phyloP scores from a whole-genome alignment of 2,113 vertebrate genomes.

The Excalfactoria chinensis region DNA sequence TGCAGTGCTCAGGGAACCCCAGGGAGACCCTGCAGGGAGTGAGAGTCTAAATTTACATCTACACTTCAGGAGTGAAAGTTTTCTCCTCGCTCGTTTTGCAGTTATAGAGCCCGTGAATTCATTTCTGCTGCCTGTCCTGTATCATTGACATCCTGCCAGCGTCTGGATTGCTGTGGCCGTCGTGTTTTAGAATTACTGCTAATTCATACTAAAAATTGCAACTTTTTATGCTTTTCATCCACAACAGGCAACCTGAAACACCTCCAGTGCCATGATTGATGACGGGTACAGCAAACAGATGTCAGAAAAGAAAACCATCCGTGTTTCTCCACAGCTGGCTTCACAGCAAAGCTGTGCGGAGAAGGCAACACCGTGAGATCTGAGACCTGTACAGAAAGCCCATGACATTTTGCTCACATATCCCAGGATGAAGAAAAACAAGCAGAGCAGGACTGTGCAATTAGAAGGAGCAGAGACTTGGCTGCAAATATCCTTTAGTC shows the following conservation, averaged over 20 bases:
- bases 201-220: not conserved
- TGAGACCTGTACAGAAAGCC: conserved; percentile 32
- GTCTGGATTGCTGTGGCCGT: not conserved
- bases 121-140: not conserved
- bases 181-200: not conserved
- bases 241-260: conserved; percentile 18
- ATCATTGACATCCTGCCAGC: not conserved
- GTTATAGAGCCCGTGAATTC: not conserved
- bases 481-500: conserved; percentile 13
- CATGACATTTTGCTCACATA: conserved; percentile 21
- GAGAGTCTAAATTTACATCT: not conserved
- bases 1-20: not conserved
- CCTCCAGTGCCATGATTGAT: conserved; percentile 47
- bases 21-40: not conserved
- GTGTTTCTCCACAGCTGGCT: conserved; percentile 63
- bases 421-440: conserved; percentile 41
- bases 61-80: not conserved
- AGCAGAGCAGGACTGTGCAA: conserved; percentile 41
- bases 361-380: conserved; percentile 40
- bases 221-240: not conserved
- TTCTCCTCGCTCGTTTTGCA: not conserved
- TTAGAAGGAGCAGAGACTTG: conserved; percentile 14
- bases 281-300: conserved; percentile 52
- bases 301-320: conserved; percentile 65
- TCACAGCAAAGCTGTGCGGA: conserved; percentile 40